Evolutionary conservation across 2,888 invertebrate species (phyloP), one percentile per base, ranked within the genome.

Genomic region (Mylabris sibirica): DNA sequence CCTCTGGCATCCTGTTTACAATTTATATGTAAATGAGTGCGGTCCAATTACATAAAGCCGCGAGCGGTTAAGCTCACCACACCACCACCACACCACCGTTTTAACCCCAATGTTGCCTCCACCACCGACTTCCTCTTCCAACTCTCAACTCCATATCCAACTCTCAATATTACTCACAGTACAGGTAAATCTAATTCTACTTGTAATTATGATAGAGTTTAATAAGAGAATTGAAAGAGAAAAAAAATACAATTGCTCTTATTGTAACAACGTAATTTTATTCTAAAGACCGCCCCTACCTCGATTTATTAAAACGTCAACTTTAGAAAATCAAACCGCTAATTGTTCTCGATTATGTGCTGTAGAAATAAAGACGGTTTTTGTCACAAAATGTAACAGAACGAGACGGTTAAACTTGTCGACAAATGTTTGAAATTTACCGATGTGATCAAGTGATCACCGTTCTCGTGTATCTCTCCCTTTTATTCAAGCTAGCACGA

Each of bases 21-120:
- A 78, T 79, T 77, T 79, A 78, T 78, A 79, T 79, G 78, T 75
- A 79, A 79, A 79, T 79, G 76, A 76, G 76, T 71, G 74, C 75
- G 73, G 75, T 76, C 74, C 73, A 79, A 78, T 78, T 78, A 78
- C 75, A 74, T 65, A 68, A 68, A 71, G 71, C 71, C 68, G 71
- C 68, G 53, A 62, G 71, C 71, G 68, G 67, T 70, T 70, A 70
- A 70, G 65, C 70, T 70, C 70, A 59, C 67, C 64, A 63, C 64
- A 63, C 22, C 53, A 53, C 53, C 22, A 53, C 53, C 22, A 22
- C 41, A 41, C 14, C 26, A 22, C 44, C 49, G 26, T 8, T 22
- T 9, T 41, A 35, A 9, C 14, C 41, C 24, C 41, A 17, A 38
- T 41, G 44, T 62, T 35, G 9, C 22, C 41, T 1, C 14, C 38